Base-by-base conservation (phyloP, 2,797 vertebrate genomes). In the Characodon lateralis region DNA sequence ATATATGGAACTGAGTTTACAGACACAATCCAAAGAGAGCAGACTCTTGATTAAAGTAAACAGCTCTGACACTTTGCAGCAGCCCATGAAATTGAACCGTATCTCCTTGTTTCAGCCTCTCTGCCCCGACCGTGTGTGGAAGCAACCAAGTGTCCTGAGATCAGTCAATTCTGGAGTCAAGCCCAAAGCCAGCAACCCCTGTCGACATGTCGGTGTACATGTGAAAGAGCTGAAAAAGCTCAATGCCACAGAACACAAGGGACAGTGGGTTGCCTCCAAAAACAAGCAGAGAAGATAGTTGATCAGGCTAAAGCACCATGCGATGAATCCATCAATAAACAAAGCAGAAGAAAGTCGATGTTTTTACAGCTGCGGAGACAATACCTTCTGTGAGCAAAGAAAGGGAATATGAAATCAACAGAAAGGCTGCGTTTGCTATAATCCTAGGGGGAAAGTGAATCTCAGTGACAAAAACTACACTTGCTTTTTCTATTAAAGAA, bases 31-130 rank as follows among this genome's bases (percentile, higher is more conserved):
- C 28, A 65, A 48, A 74, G 39, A 35, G 50, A 72, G 18, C 22
- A 55, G 59, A 39, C 51, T 43, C 70, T 48, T 75, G 65, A 90
- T 80, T 55, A 70, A 83, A 78, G 74, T 69, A 79, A 88, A 89
- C 76, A 72, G 26, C 59, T 81, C 65, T 83, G 84, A 85, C 81
- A 77, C 77, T 71, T 73, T 66, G 85, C 89, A 90, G 74, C 68
- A 73, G 56, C 24, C 85, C 86, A 87, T 87, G 83, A 92, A 90
- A 90, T 88, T 86, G 77, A 68, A 85, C 79, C 76, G 71, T 76
- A 89, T 93, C 87, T 77, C 59, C 72, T 79, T 74, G 79, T 70
- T 86, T 89, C 71, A 83, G 79, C 82, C 81, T 12, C 35, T 55
- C 74, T 76, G 53, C 53, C 59, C 76, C 65, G 78, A 78, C 20